Evolutionary conservation across 1,140 invertebrate species (phyloP).

Genomic region (Saccostrea glomerata): DNA sequence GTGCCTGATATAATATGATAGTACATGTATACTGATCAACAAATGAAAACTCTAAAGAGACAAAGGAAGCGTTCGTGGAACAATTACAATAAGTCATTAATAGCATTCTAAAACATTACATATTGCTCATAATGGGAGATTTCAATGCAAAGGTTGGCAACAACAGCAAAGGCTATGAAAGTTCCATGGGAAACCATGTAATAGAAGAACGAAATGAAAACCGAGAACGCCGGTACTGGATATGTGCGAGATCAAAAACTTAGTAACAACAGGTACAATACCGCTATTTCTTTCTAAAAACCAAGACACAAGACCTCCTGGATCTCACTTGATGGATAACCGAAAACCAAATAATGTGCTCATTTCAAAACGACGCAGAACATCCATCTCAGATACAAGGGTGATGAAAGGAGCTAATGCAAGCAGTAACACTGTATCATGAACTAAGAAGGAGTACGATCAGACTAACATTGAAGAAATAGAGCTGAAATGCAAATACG

Average conservation of each 20-base stretch:
- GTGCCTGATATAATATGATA: conserved; percentile 41
- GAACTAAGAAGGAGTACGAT: not conserved
- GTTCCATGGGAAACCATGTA: conserved; percentile 58
- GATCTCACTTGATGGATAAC: conserved; percentile 38
- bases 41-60: not conserved
- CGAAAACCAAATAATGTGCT: conserved; percentile 54
- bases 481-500: conserved; percentile 35
- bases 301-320: conserved; percentile 42
- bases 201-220: conserved; percentile 57
- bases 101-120: conserved; percentile 40
- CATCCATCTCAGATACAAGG: conserved; percentile 16
- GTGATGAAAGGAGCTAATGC: conserved; percentile 4
- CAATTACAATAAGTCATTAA: conserved; percentile 57
- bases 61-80: conserved; percentile 60
- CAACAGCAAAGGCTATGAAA: conserved; percentile 55
- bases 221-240: conserved; percentile 45
- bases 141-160: conserved; percentile 56
- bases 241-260: conserved; percentile 49
- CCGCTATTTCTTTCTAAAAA: conserved; percentile 80
- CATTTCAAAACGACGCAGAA: too few species aligned
- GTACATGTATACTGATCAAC: conserved; percentile 53
- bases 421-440: too few species aligned
- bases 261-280: conserved; percentile 86
- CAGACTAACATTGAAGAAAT: not conserved
- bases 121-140: conserved; percentile 61